Conservation (phyloP, 2,888 invertebrate species). For the Neria commutata region DNA sequence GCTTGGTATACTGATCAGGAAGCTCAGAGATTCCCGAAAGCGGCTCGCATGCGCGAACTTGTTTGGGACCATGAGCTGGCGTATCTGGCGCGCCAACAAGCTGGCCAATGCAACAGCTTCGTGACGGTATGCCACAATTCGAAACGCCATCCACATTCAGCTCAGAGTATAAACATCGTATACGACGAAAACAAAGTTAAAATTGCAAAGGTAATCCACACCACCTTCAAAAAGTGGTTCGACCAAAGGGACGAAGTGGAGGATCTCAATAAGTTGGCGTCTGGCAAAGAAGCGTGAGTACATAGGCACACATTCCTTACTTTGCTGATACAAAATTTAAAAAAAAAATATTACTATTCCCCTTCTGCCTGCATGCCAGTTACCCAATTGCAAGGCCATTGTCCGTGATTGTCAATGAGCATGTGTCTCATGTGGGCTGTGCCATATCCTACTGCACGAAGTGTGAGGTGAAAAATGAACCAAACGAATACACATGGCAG, state of each 20-base stretch:
- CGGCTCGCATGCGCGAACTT: conserved; percentile 33
- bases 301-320: no score
- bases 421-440: conserved; percentile 31
- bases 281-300: no score
- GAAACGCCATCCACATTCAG: background rate
- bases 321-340: no score
- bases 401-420: conserved; percentile 23
- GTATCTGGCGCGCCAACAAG: conserved; percentile 28
- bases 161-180: background rate
- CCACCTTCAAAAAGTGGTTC: background rate
- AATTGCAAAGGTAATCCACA: background rate
- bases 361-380: no score
- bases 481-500: no score
- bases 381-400: background rate
- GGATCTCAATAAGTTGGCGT: background rate
- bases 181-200: background rate
- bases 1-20: background rate
- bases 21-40: conserved; percentile 22
- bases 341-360: no score
- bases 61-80: conserved; percentile 36
- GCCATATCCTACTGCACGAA: conserved; percentile 22
- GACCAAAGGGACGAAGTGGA: background rate
- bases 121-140: conserved; percentile 27
- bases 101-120: conserved; percentile 19
- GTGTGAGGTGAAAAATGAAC: conserved; percentile 15